phyloP scores from a whole-genome alignment of 1,140 invertebrate species.

The Sinonovacula constricta region DNA sequence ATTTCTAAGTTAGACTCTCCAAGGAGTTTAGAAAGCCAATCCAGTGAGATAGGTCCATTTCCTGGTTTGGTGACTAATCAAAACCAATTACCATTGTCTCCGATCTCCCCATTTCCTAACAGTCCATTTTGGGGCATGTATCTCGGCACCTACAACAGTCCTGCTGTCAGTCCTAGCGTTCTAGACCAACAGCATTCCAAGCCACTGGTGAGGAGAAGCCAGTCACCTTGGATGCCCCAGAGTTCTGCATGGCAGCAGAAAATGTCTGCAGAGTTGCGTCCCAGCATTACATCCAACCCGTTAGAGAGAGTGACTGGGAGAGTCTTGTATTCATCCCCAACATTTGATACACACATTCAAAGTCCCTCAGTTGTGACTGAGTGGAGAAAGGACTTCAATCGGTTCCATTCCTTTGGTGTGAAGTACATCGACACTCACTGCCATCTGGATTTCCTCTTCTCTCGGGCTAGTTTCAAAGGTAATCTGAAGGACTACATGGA shows the following conservation, averaged over 20 bases:
- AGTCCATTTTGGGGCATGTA: constrained; percentile 15
- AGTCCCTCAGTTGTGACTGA: neutral
- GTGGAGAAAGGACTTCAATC: constrained; percentile 44
- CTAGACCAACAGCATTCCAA: neutral
- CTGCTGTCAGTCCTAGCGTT: neutral
- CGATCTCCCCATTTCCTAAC: neutral
- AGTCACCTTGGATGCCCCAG: too few species aligned
- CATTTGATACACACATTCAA: constrained; percentile 29
- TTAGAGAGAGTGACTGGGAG: neutral
- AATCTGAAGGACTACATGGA: constrained; percentile 64
- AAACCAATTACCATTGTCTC: neutral
- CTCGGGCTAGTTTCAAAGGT: constrained; percentile 57
- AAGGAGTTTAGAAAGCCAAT: too few species aligned
- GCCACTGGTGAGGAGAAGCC: neutral
- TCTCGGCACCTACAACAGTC: neutral
- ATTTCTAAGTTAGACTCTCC: too few species aligned
- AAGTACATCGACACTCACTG: constrained; percentile 79
- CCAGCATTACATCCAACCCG: constrained; percentile 2
- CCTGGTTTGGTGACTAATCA: too few species aligned
- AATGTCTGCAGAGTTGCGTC: neutral
- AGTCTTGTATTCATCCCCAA: neutral
- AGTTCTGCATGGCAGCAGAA: neutral
- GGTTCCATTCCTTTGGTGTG: constrained; percentile 45
- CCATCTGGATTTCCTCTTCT: constrained; percentile 78
- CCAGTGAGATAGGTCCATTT: too few species aligned